Percentiles rank a stretch among this genome's conserved stretches.
phyloP scores from a whole-genome alignment of 2,888 invertebrate genomes.

The Coronaproctus castanopsis region DNA sequence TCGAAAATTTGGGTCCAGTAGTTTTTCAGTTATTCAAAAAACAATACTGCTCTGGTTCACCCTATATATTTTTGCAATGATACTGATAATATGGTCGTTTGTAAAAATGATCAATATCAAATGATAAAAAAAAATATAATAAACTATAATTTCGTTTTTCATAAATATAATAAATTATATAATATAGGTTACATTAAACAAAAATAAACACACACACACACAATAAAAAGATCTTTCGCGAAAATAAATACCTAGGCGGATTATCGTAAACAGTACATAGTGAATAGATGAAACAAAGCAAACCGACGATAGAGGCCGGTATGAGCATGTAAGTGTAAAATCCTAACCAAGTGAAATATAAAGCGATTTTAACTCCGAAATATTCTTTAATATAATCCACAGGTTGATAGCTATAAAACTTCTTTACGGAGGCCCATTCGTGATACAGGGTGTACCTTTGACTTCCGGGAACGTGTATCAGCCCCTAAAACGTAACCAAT shows the following conservation, averaged over 20 bases:
- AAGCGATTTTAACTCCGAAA: slow-evolving; percentile 36
- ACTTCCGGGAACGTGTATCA: slow-evolving; percentile 18
- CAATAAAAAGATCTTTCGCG: not conserved
- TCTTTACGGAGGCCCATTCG: slow-evolving; percentile 34
- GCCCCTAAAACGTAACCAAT: slow-evolving; percentile 26
- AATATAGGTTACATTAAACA: not conserved
- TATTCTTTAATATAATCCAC: slow-evolving; percentile 36
- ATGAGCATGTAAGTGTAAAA: slow-evolving; percentile 37
- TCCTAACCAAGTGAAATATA: slow-evolving; percentile 39
- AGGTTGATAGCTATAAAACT: slow-evolving; percentile 36
- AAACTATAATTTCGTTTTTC: not conserved
- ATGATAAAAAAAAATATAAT: too few relatives aligned
- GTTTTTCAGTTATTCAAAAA: too few relatives aligned
- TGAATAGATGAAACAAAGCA: slow-evolving; percentile 19
- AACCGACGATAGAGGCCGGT: slow-evolving; percentile 33
- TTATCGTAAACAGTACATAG: slow-evolving; percentile 3
- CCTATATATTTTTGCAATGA: too few relatives aligned
- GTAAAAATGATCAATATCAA: too few relatives aligned
- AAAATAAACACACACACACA: not conserved
- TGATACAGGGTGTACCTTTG: slow-evolving; percentile 31
- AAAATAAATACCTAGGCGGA: slow-evolving; percentile 7
- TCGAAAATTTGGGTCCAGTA: too few relatives aligned
- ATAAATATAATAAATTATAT: too few relatives aligned
- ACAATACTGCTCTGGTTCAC: too few relatives aligned
- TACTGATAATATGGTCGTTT: too few relatives aligned